Evolutionary conservation across 64 coral and sea anemone genomes (phyloP).

Genomic region (Hydrozoanthus tunicans): DNA sequence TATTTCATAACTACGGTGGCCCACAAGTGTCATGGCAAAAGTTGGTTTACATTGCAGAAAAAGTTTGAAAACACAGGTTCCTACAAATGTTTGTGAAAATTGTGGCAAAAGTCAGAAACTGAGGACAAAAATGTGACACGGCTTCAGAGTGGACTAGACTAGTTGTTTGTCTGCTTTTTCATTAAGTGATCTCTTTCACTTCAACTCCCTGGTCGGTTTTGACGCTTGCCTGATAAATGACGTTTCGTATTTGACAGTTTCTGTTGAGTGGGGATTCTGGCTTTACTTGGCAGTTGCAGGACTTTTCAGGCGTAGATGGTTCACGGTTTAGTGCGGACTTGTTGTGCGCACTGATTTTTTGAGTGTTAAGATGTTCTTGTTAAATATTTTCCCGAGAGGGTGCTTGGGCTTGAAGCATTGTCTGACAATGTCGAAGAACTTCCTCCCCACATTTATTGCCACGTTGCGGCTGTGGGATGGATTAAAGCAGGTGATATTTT

Average conservation of each 20-base stretch:
- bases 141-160: no score
- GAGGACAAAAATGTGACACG: no score
- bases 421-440: background rate
- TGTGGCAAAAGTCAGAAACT: no score
- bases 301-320: conserved; percentile 6
- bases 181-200: background rate
- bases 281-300: conserved; percentile 10
- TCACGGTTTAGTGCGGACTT: background rate
- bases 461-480: background rate
- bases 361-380: background rate
- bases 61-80: no score
- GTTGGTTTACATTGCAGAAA: no score
- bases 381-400: no score
- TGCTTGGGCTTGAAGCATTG: no score
- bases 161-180: no score
- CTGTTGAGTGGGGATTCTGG: conserved; percentile 7
- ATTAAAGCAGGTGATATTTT: background rate
- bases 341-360: conserved; percentile 1
- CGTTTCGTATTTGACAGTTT: conserved; percentile 19
- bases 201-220: conserved; percentile 27
- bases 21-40: no score
- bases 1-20: no score
- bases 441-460: background rate
- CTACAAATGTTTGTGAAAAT: no score
- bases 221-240: conserved; percentile 35